Evolutionary conservation across 2,113 vertebrate genomes (phyloP).

Genomic region (Pristiophorus japonicus): DNA sequence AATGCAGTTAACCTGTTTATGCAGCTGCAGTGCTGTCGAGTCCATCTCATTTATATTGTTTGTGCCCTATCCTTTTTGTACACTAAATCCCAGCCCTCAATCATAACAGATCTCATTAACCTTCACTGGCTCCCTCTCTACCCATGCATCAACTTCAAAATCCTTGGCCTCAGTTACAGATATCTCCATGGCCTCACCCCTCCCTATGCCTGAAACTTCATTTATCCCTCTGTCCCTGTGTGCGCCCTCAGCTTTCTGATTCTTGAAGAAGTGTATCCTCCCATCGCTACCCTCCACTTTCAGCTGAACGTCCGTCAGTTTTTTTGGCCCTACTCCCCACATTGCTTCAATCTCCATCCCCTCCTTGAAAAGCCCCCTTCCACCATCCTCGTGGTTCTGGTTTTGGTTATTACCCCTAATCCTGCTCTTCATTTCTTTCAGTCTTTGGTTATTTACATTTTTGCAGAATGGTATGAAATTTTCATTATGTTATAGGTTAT

Average conservation of each 20-base stretch:
- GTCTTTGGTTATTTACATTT: background rate
- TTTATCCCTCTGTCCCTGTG: background rate
- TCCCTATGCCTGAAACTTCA: background rate
- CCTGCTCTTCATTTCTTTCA: background rate
- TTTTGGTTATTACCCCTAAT: background rate
- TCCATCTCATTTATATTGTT: background rate
- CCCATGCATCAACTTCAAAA: background rate
- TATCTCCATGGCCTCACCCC: background rate
- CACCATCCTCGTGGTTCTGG: background rate
- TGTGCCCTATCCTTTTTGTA: background rate
- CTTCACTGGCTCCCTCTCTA: background rate
- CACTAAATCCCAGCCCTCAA: background rate
- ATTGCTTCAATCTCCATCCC: background rate
- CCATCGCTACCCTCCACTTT: background rate
- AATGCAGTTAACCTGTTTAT: background rate
- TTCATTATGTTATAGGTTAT: background rate
- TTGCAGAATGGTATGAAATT: background rate
- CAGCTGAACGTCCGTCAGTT: background rate
- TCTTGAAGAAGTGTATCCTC: background rate
- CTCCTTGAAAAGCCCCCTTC: background rate
- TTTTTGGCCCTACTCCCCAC: background rate
- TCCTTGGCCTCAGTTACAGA: background rate
- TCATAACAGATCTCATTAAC: background rate
- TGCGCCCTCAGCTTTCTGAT: background rate
- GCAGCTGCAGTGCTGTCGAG: background rate